Evolutionary conservation across 2,888 invertebrate species (phyloP).

Genomic region (Lycophotia porphyrea): DNA sequence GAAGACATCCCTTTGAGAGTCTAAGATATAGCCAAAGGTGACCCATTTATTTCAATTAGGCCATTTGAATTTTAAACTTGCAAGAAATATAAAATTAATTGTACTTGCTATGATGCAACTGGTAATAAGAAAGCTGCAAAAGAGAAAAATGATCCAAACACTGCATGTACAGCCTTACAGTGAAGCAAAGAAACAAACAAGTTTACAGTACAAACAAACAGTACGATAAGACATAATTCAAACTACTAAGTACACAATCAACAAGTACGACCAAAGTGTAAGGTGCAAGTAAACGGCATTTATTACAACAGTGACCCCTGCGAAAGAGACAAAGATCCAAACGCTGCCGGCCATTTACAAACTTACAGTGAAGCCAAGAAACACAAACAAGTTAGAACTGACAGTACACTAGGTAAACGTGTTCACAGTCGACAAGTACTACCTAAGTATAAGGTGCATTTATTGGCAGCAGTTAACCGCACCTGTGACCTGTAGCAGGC

Average conservation of each 20-base stretch:
- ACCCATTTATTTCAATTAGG: background rate
- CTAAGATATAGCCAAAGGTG: background rate
- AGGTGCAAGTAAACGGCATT: slow-evolving; percentile 1
- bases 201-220: background rate
- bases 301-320: background rate
- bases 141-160: background rate
- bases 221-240: background rate
- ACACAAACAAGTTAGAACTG: background rate
- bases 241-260: background rate
- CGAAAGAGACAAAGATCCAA: background rate
- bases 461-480: slow-evolving; percentile 20
- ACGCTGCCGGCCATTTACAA: background rate
- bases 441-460: slow-evolving; percentile 10
- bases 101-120: background rate
- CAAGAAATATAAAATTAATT: background rate
- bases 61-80: background rate
- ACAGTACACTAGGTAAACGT: background rate
- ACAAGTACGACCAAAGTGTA: background rate
- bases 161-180: background rate
- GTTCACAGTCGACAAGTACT: background rate
- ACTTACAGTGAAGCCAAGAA: background rate
- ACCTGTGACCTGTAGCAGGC: slow-evolving; percentile 51
- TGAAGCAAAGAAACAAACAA: background rate
- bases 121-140: background rate
- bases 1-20: background rate